Conservation (phyloP, 2,113 vertebrate genomes). For the Nibea albiflora region DNA sequence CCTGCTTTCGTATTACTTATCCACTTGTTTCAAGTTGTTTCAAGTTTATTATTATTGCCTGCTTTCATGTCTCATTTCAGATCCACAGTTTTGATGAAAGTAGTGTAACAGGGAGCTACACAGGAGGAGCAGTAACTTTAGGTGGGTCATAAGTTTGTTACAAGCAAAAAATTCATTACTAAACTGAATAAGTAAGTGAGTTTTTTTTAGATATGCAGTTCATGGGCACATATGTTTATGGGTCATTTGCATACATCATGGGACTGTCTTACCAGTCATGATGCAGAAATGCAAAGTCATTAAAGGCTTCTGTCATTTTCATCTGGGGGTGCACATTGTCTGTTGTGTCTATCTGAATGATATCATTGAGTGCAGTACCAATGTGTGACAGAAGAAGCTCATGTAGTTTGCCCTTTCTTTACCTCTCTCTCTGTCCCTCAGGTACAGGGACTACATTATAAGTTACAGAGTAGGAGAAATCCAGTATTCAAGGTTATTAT, state of each 20-base stretch:
- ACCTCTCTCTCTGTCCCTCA: no score
- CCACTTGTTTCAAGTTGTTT: not conserved
- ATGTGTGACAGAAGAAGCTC: not conserved
- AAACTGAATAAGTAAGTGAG: not conserved
- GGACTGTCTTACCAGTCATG: not conserved
- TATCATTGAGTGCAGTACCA: not conserved
- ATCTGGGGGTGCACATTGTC: not conserved
- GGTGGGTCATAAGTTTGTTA: slow-evolving; percentile 56
- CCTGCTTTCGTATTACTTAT: not conserved
- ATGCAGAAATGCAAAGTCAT: slow-evolving; percentile 20
- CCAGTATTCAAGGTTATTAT: not conserved
- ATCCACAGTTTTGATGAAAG: slow-evolving; percentile 78
- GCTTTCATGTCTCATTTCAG: slow-evolving; percentile 49
- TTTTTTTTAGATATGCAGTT: not conserved
- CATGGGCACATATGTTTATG: not conserved
- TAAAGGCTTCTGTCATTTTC: slow-evolving; percentile 20
- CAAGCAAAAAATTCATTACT: not conserved
- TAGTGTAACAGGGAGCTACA: slow-evolving; percentile 48
- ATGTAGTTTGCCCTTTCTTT: not conserved
- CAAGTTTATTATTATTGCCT: not conserved
- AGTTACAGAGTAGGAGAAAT: no score
- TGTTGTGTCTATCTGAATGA: not conserved
- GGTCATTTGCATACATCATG: slow-evolving; percentile 14
- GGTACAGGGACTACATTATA: not conserved
- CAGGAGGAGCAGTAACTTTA: slow-evolving; percentile 45